These are phyloP conservation scores for Ctenodactylus gundi DNA, from an alignment of 2,113 vertebrate species.

Conservation along the genomic window DNA sequence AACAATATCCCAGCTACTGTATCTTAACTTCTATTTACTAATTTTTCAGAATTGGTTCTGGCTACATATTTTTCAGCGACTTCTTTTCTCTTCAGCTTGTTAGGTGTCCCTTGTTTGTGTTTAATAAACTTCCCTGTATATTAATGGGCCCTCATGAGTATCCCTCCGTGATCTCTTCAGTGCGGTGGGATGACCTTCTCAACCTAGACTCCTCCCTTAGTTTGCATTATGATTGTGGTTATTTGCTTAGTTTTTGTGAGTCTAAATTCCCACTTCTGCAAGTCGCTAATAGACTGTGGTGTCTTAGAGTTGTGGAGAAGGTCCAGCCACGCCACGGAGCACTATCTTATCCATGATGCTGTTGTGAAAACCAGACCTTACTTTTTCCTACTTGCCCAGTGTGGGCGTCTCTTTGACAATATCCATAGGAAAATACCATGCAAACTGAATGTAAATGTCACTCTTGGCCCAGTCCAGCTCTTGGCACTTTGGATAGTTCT, in stretches of 20 bases:
- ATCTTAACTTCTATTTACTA: background rate
- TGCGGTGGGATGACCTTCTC: background rate
- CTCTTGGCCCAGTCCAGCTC: background rate
- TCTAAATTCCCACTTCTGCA: background rate
- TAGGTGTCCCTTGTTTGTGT: background rate
- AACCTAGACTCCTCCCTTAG: background rate
- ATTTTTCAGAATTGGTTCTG: background rate
- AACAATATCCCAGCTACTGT: background rate
- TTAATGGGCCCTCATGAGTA: background rate
- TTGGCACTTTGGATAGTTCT: slow-evolving; percentile 13
- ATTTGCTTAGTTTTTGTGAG: background rate
- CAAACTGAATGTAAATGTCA: background rate
- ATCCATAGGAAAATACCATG: background rate
- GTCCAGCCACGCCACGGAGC: background rate
- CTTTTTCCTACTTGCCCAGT: background rate
- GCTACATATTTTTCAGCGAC: background rate
- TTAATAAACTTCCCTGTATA: background rate
- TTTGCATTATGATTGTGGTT: background rate
- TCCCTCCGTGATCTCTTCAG: background rate
- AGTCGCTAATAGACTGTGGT: background rate
- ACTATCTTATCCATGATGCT: background rate
- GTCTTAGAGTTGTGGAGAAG: background rate
- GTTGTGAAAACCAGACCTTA: background rate
- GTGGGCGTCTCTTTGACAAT: background rate
- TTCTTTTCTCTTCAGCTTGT: background rate